A percentile compares a stretch with the other conserved stretches of the same genome.
Evolutionary conservation across 2,888 invertebrate genomes (phyloP).

Genomic region (Drosophila antonietae): DNA sequence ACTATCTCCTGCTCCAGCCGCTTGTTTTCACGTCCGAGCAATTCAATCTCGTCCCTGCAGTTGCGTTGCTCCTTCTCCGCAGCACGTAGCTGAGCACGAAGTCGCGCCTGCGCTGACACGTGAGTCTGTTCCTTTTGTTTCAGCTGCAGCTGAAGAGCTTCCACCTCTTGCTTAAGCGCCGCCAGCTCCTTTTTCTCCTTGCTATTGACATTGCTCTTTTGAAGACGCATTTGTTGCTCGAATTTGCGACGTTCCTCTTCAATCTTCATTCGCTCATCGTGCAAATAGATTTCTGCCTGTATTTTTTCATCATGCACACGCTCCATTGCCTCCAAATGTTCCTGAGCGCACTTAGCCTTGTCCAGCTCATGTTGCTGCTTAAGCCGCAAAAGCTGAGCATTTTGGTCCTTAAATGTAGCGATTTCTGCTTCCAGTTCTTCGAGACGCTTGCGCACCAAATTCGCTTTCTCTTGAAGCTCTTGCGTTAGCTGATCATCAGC

Average conservation of each 20-base stretch:
- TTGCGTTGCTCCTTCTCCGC: slow-evolving; percentile 89
- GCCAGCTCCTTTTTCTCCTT: slow-evolving; percentile 90
- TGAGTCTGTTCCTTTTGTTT: slow-evolving; percentile 90
- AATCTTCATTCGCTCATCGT: slow-evolving; percentile 89
- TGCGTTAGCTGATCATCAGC: slow-evolving; percentile 47
- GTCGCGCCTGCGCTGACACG: slow-evolving; percentile 89
- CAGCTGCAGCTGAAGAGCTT: slow-evolving; percentile 88
- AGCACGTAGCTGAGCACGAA: slow-evolving; percentile 90
- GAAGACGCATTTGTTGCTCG: slow-evolving; percentile 89
- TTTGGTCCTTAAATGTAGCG: slow-evolving; percentile 86
- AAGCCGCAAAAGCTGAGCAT: slow-evolving; percentile 85
- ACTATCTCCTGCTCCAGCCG: slow-evolving; percentile 87
- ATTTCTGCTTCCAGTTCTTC: slow-evolving; percentile 89
- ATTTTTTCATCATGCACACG: slow-evolving; percentile 88
- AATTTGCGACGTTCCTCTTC: slow-evolving; percentile 88
- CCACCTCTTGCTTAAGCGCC: slow-evolving; percentile 88
- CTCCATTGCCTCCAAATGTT: slow-evolving; percentile 86
- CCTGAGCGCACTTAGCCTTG: slow-evolving; percentile 87
- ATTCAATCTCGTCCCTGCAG: slow-evolving; percentile 88
- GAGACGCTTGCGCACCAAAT: slow-evolving; percentile 86
- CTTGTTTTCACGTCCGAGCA: slow-evolving; percentile 88
- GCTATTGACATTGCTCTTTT: slow-evolving; percentile 87
- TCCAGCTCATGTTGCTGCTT: slow-evolving; percentile 88
- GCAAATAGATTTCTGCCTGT: slow-evolving; percentile 87
- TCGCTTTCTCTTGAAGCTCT: slow-evolving; percentile 71